Evolutionary conservation across 2,113 vertebrate species (phyloP).

Genomic region (Scomber scombrus): DNA sequence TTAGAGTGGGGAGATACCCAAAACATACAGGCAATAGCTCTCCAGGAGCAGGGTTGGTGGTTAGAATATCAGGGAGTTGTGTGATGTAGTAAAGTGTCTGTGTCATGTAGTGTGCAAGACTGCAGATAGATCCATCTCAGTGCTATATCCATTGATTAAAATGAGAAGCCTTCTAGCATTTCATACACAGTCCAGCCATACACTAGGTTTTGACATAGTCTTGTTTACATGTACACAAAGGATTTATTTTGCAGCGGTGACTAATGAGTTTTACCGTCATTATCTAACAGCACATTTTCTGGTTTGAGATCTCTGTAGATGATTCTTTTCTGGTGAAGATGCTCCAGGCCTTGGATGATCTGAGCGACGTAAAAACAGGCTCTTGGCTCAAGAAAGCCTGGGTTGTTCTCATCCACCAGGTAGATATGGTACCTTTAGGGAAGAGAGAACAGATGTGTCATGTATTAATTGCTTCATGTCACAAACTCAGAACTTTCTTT

Average conservation of each 20-base stretch:
- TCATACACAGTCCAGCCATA: no score
- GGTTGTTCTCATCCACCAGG: conserved; percentile 87
- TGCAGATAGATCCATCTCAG: no score
- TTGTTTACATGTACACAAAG: background rate
- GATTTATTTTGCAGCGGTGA: background rate
- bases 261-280: conserved; percentile 79
- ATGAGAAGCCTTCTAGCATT: no score
- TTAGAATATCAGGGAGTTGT: no score
- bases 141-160: no score
- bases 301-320: conserved; percentile 94
- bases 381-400: conserved; percentile 83
- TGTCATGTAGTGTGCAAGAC: no score
- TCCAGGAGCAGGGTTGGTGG: no score
- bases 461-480: background rate
- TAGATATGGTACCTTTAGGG: conserved; percentile 86
- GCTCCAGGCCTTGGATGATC: conserved; percentile 88
- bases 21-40: no score
- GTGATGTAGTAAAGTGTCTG: no score
- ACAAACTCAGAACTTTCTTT: no score
- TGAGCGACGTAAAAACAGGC: conserved; percentile 86
- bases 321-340: conserved; percentile 87
- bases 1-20: no score
- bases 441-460: background rate
- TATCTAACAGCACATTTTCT: conserved; percentile 93
- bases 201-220: no score